A percentile compares a stretch with the other conserved stretches of the same genome.
Evolutionary conservation across 2,888 invertebrate genomes (phyloP).

Genomic region (Apodemia mormo): DNA sequence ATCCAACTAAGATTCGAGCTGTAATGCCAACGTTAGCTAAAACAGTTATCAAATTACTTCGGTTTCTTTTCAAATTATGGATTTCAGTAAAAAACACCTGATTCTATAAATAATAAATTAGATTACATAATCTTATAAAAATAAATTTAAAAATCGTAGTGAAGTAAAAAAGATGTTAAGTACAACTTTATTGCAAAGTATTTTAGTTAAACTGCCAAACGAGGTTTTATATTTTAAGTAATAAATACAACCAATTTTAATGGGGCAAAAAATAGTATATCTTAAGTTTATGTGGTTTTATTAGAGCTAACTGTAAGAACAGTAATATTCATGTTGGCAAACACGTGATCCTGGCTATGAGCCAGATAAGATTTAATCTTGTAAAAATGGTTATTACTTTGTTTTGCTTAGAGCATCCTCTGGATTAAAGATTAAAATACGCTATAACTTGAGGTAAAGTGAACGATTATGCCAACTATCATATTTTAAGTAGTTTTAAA

Average conservation of each 20-base stretch:
- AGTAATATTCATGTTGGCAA: constrained; percentile 43
- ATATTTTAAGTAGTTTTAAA: constrained; percentile 1
- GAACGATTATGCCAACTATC: neutral
- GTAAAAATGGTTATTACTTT: constrained; percentile 18
- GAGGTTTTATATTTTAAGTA: neutral
- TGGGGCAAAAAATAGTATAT: neutral
- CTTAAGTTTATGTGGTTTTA: neutral
- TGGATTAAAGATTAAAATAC: constrained; percentile 10
- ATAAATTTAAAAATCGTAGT: too few relatives aligned
- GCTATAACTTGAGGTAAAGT: constrained; percentile 5
- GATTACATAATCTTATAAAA: too few relatives aligned
- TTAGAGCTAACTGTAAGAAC: constrained; percentile 42
- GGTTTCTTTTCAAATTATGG: too few relatives aligned
- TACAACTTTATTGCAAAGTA: too few relatives aligned
- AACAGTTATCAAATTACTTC: too few relatives aligned
- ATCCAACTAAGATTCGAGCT: too few relatives aligned
- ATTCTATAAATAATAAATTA: too few relatives aligned
- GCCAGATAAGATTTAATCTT: constrained; percentile 21
- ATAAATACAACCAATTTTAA: neutral
- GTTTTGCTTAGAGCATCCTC: constrained; percentile 11
- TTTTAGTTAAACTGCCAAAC: too few relatives aligned
- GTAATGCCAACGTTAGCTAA: too few relatives aligned
- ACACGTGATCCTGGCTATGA: constrained; percentile 15
- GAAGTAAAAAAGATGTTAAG: too few relatives aligned
- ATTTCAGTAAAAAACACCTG: too few relatives aligned